Evolutionary conservation across 2,113 vertebrate species (phyloP).

Genomic region (Raphicerus campestris): DNA sequence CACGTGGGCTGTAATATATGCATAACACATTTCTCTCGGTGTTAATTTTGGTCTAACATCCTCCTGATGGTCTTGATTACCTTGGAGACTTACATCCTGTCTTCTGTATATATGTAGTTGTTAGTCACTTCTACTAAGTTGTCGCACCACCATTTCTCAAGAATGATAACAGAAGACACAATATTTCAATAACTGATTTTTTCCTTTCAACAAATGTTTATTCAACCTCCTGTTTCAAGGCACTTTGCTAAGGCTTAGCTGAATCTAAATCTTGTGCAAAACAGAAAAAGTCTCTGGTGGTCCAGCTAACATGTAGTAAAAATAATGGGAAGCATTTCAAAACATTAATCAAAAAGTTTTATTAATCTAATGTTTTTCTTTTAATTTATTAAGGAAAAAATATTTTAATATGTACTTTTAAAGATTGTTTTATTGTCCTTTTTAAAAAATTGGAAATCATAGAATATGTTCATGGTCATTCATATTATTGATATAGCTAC

Average conservation of each 20-base stretch:
- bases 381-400: neutral
- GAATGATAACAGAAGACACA: slow-evolving; percentile 66
- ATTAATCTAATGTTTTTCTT: neutral
- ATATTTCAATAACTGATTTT: slow-evolving; percentile 73
- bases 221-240: slow-evolving; percentile 48
- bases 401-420: neutral
- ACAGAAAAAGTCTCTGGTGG: neutral
- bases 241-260: slow-evolving; percentile 29
- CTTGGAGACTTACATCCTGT: slow-evolving; percentile 75
- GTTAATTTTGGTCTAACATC: slow-evolving; percentile 76
- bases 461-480: neutral
- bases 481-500: neutral
- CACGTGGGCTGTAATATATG: slow-evolving; percentile 76
- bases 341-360: neutral
- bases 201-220: slow-evolving; percentile 66
- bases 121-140: slow-evolving; percentile 73
- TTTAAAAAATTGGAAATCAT: neutral
- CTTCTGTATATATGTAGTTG: slow-evolving; percentile 62
- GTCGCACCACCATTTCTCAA: slow-evolving; percentile 64
- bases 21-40: slow-evolving; percentile 72
- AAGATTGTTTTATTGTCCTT: neutral
- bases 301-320: slow-evolving; percentile 20
- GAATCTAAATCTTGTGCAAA: slow-evolving; percentile 28
- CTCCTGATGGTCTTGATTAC: slow-evolving; percentile 74
- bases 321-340: slow-evolving; percentile 10